Evolutionary conservation across 2,797 vertebrate species (phyloP).

Genomic region (Amazona finschi): DNA sequence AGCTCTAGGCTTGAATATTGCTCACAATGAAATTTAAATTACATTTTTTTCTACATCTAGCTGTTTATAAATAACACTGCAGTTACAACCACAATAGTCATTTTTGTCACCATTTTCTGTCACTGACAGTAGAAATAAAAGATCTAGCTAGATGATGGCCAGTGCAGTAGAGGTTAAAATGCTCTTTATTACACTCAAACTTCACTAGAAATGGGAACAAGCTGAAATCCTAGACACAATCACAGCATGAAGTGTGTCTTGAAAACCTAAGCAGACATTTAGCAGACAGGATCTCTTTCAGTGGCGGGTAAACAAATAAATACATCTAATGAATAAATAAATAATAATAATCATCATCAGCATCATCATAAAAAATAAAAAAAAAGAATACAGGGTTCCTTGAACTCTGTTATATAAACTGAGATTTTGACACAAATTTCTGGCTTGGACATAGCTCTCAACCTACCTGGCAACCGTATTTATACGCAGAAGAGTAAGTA

Average conservation of each 20-base stretch:
- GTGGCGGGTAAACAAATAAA: background rate
- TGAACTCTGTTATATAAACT: background rate
- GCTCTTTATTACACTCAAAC: background rate
- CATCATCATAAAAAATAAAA: background rate
- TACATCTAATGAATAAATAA: background rate
- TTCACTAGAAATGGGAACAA: background rate
- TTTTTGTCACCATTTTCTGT: slow-evolving; percentile 17
- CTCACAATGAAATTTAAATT: slow-evolving; percentile 58
- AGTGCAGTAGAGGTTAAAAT: background rate
- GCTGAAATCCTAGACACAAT: background rate
- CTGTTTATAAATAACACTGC: slow-evolving; percentile 60
- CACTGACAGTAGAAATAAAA: slow-evolving; percentile 12
- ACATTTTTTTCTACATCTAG: slow-evolving; percentile 42
- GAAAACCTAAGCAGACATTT: background rate
- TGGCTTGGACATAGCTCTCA: background rate
- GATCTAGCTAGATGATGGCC: background rate
- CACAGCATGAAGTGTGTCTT: background rate
- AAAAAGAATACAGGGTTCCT: background rate
- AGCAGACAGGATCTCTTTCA: background rate
- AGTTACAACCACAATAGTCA: background rate
- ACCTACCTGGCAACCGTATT: background rate
- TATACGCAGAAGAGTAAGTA: background rate
- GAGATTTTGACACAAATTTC: background rate
- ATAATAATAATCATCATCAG: background rate
- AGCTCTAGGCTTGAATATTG: slow-evolving; percentile 26